Percentiles rank a stretch among this genome's conserved stretches.
These are phyloP conservation scores for Tylochromis polylepis DNA, from an alignment of 2,113 vertebrate genomes.

Conservation along the genomic window DNA sequence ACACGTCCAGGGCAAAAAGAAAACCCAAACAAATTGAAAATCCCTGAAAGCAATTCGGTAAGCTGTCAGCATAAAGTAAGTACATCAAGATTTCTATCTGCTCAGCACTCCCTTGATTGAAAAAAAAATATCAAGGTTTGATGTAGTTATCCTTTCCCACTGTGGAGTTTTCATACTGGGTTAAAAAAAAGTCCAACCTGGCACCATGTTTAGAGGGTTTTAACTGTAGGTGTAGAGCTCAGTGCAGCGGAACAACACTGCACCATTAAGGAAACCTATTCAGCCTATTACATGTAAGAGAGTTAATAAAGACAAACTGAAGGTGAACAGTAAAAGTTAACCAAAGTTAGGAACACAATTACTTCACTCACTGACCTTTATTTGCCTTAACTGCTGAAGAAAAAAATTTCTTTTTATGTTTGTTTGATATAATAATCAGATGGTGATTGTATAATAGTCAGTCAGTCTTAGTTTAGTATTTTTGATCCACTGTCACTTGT, in stretches of 20 bases:
- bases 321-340: background rate
- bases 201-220: background rate
- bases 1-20: background rate
- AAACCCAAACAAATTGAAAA: background rate
- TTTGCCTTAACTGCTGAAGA: background rate
- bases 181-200: no score
- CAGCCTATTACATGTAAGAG: background rate
- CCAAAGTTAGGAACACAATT: no score
- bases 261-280: background rate
- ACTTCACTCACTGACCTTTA: background rate
- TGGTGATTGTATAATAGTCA: background rate
- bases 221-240: background rate
- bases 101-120: background rate
- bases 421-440: background rate
- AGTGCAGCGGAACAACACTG: background rate
- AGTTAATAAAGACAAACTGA: rapidly evolving
- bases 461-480: background rate
- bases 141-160: background rate
- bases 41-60: background rate
- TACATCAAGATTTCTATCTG: background rate
- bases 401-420: rapidly evolving
- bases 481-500: background rate
- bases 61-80: background rate
- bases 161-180: background rate
- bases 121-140: background rate